A percentile compares a stretch with the other conserved stretches of the same genome.
These are phyloP conservation scores for Trichechus manatus DNA, from an alignment of 2,113 vertebrate genomes.

Conservation along the genomic window DNA sequence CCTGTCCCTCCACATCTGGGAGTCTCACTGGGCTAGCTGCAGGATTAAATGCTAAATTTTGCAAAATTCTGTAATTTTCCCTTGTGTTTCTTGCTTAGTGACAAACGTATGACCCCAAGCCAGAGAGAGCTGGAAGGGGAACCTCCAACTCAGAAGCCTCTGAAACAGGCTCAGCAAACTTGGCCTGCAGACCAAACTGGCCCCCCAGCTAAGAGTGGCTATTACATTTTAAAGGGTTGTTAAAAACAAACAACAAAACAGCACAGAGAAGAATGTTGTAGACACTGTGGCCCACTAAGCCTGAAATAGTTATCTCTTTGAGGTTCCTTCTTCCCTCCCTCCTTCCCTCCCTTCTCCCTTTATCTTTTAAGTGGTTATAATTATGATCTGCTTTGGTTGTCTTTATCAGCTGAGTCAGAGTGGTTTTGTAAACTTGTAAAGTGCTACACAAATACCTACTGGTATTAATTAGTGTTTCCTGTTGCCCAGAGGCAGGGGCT, in stretches of 20 bases:
- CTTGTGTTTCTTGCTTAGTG: not conserved
- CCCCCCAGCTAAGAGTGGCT: not conserved
- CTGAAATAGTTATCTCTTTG: not conserved
- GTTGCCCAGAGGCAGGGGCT: not conserved
- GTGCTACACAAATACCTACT: not conserved
- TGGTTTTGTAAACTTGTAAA: not conserved
- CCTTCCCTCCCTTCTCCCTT: accelerated
- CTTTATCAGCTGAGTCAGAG: not conserved
- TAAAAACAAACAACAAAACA: not conserved
- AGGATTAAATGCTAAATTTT: not conserved
- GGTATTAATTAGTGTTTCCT: not conserved
- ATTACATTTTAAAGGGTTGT: not conserved
- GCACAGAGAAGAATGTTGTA: not conserved
- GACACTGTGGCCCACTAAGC: not conserved
- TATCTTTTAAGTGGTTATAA: not conserved
- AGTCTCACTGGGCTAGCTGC: not conserved
- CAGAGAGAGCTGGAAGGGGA: not conserved
- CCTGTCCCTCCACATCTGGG: not conserved
- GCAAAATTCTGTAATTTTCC: not conserved
- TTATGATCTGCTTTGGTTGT: not conserved
- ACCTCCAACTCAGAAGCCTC: not conserved
- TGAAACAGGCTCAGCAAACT: not conserved
- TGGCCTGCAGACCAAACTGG: not conserved
- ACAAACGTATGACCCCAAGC: not conserved
- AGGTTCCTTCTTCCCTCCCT: not conserved